Conservation (phyloP, 2,113 vertebrate species). For the Nestor notabilis region DNA sequence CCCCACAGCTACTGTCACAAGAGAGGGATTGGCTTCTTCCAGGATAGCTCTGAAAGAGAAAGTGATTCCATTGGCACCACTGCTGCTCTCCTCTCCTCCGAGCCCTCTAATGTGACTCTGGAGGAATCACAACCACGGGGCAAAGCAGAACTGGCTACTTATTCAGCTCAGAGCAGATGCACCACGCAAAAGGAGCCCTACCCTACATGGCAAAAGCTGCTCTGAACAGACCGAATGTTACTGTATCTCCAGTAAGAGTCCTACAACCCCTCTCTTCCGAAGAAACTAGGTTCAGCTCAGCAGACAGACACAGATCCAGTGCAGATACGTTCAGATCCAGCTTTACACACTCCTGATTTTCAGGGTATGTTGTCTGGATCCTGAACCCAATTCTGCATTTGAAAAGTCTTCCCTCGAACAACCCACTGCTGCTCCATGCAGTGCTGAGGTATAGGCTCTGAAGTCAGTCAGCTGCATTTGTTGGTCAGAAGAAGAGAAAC, state of each 20-base stretch:
- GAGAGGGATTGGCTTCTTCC: slow-evolving; percentile 77
- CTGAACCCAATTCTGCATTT: not conserved
- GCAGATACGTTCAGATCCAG: not conserved
- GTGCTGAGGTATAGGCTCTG: not conserved
- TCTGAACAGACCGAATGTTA: not conserved
- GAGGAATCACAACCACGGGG: not conserved
- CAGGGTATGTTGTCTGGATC: not conserved
- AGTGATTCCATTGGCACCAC: not conserved
- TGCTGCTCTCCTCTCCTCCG: not conserved
- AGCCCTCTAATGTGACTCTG: not conserved
- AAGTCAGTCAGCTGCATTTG: not conserved
- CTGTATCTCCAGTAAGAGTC: not conserved
- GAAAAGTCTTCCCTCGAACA: not conserved
- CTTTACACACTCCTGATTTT: not conserved
- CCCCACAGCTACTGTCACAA: slow-evolving; percentile 81
- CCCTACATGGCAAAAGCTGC: not conserved
- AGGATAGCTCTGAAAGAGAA: slow-evolving; percentile 75
- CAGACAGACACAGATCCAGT: not conserved
- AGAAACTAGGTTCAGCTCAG: not conserved
- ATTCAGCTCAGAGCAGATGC: not conserved
- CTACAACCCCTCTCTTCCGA: not conserved
- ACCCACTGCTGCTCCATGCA: not conserved
- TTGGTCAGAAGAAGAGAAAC: not conserved
- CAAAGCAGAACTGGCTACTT: not conserved
- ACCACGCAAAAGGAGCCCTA: not conserved